Base-by-base conservation (phyloP, 2,888 invertebrate genomes). In the Griposia aprilina region DNA sequence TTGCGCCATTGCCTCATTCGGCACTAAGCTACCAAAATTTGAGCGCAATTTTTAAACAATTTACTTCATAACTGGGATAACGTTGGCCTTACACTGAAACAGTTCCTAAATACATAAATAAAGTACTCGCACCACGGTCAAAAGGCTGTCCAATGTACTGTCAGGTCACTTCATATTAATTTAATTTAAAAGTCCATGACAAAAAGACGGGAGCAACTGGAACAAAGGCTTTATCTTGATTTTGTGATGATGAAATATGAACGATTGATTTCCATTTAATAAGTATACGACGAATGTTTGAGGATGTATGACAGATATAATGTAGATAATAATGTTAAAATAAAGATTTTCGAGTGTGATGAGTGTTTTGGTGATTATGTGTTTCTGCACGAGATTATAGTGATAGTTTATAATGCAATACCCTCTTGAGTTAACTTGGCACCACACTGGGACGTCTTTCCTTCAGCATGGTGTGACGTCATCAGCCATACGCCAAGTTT, bases 231-330 rank as follows among this genome's bases (percentile, higher is more conserved):
- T 45, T 50, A 65, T 76, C 50, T 79, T 74, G 67, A 63, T 81
- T 77, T 84, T 84, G 82, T 87, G 82, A 86, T 87, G 84, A 73
- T 78, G n/a, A 63, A n/a, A 72, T 70, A 45, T 82, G 78, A 71
- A 68, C 26, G 76, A 70, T 57, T 52, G 71, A 75, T 71, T 76
- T 79, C 20, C 67, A 78, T 78, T 62, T 77, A 52, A 41, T 68
- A 62, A 57, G 82, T 87, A 81, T 82, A 77, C 73, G 70, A 80
- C 36, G 82, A 60, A 72, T 87, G 81, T 79, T 67, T 78, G 81
- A 55, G 30, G 63, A 79, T 71, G 84, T 67, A 69, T 81, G 83
- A 67, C 11, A 77, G 62, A 73, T 75, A 45, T 57, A 57, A 65
- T 84, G 74, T 86, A 86, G 80, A 79, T 82, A 82, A 45, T 79